Percentiles rank a stretch among this genome's conserved stretches.
phyloP scores from a whole-genome alignment of 2,113 vertebrate genomes.

The Ageneiosus marmoratus region DNA sequence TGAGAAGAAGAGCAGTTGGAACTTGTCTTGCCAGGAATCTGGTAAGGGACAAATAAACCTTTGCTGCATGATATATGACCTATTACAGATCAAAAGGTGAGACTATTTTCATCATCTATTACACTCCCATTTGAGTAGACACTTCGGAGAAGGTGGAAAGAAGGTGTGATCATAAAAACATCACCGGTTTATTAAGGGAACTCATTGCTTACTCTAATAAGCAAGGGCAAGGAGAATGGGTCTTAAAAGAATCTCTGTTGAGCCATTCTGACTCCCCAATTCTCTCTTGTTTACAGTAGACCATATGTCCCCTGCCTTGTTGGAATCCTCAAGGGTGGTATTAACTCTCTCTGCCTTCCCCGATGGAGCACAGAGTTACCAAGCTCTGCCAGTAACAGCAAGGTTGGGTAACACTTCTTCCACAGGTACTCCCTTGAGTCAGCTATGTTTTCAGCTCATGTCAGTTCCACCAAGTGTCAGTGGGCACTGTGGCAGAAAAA shows the following conservation, averaged over 20 bases:
- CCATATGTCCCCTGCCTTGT: slow-evolving; percentile 32
- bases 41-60: neutral
- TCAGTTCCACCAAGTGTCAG: slow-evolving; percentile 29
- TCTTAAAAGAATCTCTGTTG: slow-evolving; percentile 1
- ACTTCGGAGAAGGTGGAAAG: neutral
- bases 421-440: slow-evolving; percentile 30
- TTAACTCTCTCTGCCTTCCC: slow-evolving; percentile 27
- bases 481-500: slow-evolving; percentile 18
- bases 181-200: neutral
- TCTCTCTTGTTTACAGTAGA: slow-evolving; percentile 50
- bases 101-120: slow-evolving; percentile 3
- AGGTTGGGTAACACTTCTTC: slow-evolving; percentile 44
- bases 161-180: neutral
- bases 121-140: neutral
- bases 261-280: slow-evolving; percentile 1
- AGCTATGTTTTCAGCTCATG: slow-evolving; percentile 46
- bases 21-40: slow-evolving; percentile 1
- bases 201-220: slow-evolving; percentile 30
- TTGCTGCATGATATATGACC: slow-evolving; percentile 13
- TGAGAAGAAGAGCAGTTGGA: neutral
- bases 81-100: slow-evolving; percentile 16
- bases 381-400: slow-evolving; percentile 33
- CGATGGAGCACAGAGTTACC: slow-evolving; percentile 18
- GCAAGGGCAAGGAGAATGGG: neutral
- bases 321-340: slow-evolving; percentile 23